A percentile compares a stretch with the other conserved stretches of the same genome.
Evolutionary conservation across 2,797 vertebrate species (phyloP).

Genomic region (Leptoclinus maculatus): DNA sequence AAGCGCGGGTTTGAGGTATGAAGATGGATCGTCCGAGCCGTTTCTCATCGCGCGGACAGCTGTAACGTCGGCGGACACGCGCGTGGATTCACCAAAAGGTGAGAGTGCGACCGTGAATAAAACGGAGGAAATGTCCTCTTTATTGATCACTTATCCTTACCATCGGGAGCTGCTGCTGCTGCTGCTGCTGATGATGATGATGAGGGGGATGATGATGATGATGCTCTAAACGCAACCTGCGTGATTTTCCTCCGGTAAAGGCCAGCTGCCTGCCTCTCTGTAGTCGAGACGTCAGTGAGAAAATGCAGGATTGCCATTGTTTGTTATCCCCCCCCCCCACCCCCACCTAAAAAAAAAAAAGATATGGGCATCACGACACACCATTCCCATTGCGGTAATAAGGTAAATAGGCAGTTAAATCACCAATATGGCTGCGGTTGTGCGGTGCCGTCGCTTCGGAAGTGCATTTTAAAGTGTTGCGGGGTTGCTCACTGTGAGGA

Average conservation of each 20-base stretch:
- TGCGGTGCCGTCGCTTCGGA: slow-evolving; percentile 42
- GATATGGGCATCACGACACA: slow-evolving; percentile 64
- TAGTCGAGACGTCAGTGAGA: slow-evolving; percentile 28
- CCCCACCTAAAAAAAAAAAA: neutral
- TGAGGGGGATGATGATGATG: slow-evolving; percentile 67
- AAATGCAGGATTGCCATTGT: slow-evolving; percentile 51
- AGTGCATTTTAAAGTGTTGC: slow-evolving; percentile 50
- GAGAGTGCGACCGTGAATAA: slow-evolving; percentile 70
- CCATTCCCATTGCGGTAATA: slow-evolving; percentile 62
- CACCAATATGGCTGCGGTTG: slow-evolving; percentile 73
- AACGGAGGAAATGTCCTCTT: slow-evolving; percentile 59
- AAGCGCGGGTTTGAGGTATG: slow-evolving; percentile 28
- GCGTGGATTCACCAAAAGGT: slow-evolving; percentile 73
- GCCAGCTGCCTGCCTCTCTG: slow-evolving; percentile 49
- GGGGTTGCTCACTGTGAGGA: slow-evolving; percentile 32
- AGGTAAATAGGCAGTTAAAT: slow-evolving; percentile 70
- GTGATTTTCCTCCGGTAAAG: slow-evolving; percentile 80
- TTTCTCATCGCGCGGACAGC: slow-evolving; percentile 55
- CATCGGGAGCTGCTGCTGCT: slow-evolving; percentile 36
- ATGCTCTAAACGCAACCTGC: slow-evolving; percentile 81
- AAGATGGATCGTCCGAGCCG: slow-evolving; percentile 65
- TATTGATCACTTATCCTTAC: slow-evolving; percentile 70
- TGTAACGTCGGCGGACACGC: slow-evolving; percentile 59
- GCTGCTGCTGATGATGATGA: neutral
- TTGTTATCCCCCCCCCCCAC: slow-evolving; percentile 7